These are phyloP conservation scores for Ganaspis brasiliensis DNA, from an alignment of 2,888 invertebrate species.

Conservation along the genomic window DNA sequence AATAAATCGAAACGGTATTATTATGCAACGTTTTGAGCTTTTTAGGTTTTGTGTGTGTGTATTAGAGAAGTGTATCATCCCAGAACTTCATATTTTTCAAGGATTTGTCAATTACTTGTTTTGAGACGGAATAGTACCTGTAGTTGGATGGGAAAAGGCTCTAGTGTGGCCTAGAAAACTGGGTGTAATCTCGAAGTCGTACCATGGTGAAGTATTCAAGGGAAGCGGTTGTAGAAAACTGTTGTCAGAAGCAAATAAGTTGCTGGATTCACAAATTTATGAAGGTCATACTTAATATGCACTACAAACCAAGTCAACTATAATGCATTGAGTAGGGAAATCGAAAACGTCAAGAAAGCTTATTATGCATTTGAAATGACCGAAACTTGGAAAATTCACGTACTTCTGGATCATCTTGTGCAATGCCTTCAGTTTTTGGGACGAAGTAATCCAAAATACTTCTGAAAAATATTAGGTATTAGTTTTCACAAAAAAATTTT, in stretches of 20 bases:
- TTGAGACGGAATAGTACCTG: conserved; percentile 5
- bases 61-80: conserved; percentile 29
- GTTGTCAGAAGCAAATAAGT: no score
- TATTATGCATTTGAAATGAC: background rate
- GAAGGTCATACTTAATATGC: conserved; percentile 6
- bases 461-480: no score
- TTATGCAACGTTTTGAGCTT: no score
- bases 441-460: no score
- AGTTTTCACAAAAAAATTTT: no score
- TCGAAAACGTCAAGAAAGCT: conserved; percentile 26
- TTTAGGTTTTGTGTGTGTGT: no score
- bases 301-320: background rate
- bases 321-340: conserved; percentile 2
- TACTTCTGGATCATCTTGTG: no score
- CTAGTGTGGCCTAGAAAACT: no score
- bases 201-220: conserved; percentile 20
- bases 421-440: no score
- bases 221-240: no score
- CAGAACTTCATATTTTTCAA: no score
- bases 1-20: no score
- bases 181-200: conserved; percentile 1
- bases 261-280: conserved; percentile 9
- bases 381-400: background rate
- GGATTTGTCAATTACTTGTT: conserved; percentile 34
- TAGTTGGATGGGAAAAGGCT: background rate